Evolutionary conservation across 2,113 vertebrate species (phyloP).

Genomic region (Oreamnos americanus): DNA sequence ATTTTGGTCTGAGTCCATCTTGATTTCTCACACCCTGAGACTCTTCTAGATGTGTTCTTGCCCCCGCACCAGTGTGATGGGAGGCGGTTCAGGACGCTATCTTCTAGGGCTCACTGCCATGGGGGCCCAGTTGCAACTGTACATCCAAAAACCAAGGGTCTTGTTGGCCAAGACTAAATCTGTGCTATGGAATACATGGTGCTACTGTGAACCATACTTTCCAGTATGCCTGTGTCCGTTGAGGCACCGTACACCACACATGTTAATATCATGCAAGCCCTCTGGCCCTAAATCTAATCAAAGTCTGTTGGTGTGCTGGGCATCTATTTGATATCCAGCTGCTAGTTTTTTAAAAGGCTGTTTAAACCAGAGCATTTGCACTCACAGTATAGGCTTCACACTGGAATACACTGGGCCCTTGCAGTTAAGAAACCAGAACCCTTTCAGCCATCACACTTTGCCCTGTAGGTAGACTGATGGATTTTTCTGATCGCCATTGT

Average conservation of each 20-base stretch:
- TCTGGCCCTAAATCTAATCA: not conserved
- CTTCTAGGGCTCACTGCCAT: not conserved
- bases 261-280: not conserved
- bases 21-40: not conserved
- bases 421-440: not conserved
- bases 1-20: not conserved
- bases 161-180: not conserved
- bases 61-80: not conserved
- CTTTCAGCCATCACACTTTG: not conserved
- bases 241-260: not conserved
- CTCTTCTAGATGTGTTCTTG: not conserved
- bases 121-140: not conserved
- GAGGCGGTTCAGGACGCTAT: not conserved
- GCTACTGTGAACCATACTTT: not conserved
- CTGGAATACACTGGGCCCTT: not conserved
- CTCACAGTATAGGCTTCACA: not conserved
- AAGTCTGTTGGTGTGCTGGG: not conserved
- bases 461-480: not conserved
- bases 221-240: not conserved
- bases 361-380: not conserved
- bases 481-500: not conserved
- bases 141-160: not conserved
- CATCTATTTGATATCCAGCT: not conserved
- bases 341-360: not conserved
- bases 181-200: not conserved